A percentile compares a stretch with the other conserved stretches of the same genome.
Conservation (phyloP, 2,113 vertebrate genomes). For the Zosterops lateralis region DNA sequence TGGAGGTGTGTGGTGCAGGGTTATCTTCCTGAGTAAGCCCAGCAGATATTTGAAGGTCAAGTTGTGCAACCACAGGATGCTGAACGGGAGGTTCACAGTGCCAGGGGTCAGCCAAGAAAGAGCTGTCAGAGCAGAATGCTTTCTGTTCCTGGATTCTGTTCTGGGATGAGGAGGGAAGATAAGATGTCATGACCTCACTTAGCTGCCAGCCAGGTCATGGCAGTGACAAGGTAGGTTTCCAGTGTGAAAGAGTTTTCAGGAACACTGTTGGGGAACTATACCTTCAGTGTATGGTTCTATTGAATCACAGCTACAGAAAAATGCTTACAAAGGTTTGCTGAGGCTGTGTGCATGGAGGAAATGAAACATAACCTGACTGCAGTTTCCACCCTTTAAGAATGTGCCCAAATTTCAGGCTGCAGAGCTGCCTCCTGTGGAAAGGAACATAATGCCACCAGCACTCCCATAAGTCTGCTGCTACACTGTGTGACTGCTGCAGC, state of each 20-base stretch:
- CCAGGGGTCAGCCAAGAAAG: neutral
- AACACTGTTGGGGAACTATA: neutral
- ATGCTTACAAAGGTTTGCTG: neutral
- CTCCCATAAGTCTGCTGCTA: neutral
- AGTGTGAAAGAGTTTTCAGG: neutral
- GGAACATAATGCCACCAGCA: neutral
- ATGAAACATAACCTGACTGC: neutral
- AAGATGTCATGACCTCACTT: neutral
- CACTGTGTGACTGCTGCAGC: neutral
- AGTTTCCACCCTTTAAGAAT: neutral
- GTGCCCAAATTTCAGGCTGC: neutral
- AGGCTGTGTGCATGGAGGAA: neutral
- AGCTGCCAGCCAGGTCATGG: neutral
- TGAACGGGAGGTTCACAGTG: neutral
- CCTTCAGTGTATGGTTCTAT: neutral
- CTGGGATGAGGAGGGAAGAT: neutral
- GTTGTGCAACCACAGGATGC: neutral
- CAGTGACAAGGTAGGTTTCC: neutral
- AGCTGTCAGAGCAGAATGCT: neutral
- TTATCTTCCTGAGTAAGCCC: neutral
- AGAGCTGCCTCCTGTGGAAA: neutral
- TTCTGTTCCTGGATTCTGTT: neutral
- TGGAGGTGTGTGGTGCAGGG: accelerated
- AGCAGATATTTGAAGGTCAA: neutral
- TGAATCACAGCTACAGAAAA: neutral